A percentile compares a stretch with the other conserved stretches of the same genome.
phyloP scores from a whole-genome alignment of 2,888 invertebrate genomes.

The Ephialtes manifestator region DNA sequence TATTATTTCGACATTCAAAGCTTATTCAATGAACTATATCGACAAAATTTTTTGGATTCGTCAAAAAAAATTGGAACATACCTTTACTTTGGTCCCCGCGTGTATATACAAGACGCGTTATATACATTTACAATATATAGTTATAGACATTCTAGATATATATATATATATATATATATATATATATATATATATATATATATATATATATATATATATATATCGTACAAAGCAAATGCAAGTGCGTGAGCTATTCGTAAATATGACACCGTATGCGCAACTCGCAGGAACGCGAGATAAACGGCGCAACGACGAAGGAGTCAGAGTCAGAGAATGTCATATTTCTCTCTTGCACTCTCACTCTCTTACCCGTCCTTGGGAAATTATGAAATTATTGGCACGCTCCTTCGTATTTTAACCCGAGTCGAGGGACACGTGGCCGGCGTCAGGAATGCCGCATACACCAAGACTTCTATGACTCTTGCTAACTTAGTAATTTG shows the following conservation, averaged over 20 bases:
- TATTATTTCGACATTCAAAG: too few relatives aligned
- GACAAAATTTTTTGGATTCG: too few relatives aligned
- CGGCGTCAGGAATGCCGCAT: constrained; percentile 18
- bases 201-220: neutral
- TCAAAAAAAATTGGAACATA: constrained; percentile 26
- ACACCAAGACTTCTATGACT: neutral
- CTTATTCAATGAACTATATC: too few relatives aligned
- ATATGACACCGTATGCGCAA: constrained; percentile 58
- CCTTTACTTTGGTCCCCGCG: constrained; percentile 4
- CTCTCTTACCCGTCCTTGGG: constrained; percentile 51
- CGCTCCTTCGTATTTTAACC: constrained; percentile 65
- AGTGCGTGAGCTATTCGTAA: constrained; percentile 54
- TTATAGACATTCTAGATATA: neutral
- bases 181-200: too few relatives aligned
- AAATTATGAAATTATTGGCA: constrained; percentile 71
- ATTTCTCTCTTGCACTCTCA: constrained; percentile 33
- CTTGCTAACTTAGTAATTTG: neutral
- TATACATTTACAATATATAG: neutral
- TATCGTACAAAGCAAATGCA: constrained; percentile 1
- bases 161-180: too few relatives aligned
- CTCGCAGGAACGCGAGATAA: constrained; percentile 10
- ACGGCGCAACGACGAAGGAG: constrained; percentile 28
- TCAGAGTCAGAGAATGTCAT: constrained; percentile 49
- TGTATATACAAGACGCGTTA: neutral
- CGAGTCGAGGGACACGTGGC: constrained; percentile 52